Evolutionary conservation across 1,140 invertebrate genomes (phyloP).

Genomic region (Thaumetopoea pityocampa): DNA sequence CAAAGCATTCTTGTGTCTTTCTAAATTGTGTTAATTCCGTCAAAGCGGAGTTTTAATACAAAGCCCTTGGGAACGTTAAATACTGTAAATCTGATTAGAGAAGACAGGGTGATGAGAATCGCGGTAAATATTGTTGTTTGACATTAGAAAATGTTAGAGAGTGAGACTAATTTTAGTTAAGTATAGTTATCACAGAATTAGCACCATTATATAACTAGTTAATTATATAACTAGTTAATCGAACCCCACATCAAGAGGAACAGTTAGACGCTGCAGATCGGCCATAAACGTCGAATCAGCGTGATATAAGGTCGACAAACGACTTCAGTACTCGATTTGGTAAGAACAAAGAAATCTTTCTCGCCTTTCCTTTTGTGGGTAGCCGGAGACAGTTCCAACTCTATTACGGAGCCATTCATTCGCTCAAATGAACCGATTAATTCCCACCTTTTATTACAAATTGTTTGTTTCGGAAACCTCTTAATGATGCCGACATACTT

Average conservation of each 20-base stretch:
- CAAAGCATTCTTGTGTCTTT: background rate
- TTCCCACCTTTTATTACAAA: conserved; percentile 50
- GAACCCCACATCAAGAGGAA: conserved; percentile 36
- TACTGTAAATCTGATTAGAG: conserved; percentile 38
- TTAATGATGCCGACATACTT: too few species aligned
- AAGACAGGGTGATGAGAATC: conserved; percentile 11
- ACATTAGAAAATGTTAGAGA: too few species aligned
- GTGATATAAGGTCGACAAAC: conserved; percentile 67
- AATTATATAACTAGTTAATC: conserved; percentile 10
- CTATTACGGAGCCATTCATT: conserved; percentile 65
- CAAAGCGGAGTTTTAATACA: conserved; percentile 24
- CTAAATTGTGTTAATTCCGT: conserved; percentile 29
- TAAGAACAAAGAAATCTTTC: conserved; percentile 61
- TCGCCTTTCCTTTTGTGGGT: conserved; percentile 60
- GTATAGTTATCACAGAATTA: too few species aligned
- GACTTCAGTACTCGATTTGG: conserved; percentile 61
- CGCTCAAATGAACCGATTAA: conserved; percentile 66
- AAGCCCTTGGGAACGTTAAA: conserved; percentile 40
- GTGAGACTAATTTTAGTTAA: too few species aligned
- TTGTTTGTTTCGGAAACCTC: conserved; percentile 54
- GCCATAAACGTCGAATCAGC: conserved; percentile 68
- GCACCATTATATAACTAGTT: too few species aligned
- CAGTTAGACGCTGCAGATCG: conserved; percentile 32
- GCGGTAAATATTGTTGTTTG: conserved; percentile 5
- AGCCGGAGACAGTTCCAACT: conserved; percentile 55